Evolutionary conservation across 1,140 invertebrate genomes (phyloP).

Genomic region (Zophobas atratus): DNA sequence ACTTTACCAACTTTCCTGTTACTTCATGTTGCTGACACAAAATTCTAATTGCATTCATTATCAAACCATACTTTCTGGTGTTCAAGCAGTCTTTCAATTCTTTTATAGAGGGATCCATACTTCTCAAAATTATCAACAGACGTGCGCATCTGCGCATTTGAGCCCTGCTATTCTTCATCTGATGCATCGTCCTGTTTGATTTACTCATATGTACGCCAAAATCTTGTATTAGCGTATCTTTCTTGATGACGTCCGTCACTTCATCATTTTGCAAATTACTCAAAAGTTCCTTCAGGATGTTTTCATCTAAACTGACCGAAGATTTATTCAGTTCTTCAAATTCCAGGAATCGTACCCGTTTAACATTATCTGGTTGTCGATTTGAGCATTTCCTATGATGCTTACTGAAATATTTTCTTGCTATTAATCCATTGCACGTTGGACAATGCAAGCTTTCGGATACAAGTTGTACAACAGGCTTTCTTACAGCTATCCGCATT

Average conservation of each 20-base stretch:
- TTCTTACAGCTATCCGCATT: neutral
- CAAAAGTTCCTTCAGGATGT: neutral
- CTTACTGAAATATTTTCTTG: neutral
- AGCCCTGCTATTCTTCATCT: slow-evolving; percentile 7
- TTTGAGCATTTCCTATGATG: neutral
- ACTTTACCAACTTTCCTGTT: neutral
- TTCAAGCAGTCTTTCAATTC: neutral
- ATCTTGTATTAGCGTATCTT: neutral
- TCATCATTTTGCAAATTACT: neutral
- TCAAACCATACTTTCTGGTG: neutral
- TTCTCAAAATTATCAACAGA: neutral
- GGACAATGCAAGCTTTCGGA: neutral
- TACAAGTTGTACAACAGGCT: neutral
- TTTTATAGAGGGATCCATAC: neutral
- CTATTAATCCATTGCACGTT: neutral
- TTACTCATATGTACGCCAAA: neutral
- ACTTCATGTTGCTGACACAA: neutral
- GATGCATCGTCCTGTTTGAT: slow-evolving; percentile 1
- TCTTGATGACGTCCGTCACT: neutral
- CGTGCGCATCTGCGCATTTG: slow-evolving; percentile 9
- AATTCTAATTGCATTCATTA: neutral
- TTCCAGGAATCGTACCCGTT: neutral
- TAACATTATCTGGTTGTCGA: neutral
- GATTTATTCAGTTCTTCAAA: neutral
- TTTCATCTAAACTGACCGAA: neutral